Base-by-base conservation (phyloP, 1,140 invertebrate species). In the Drosophila saltans region DNA sequence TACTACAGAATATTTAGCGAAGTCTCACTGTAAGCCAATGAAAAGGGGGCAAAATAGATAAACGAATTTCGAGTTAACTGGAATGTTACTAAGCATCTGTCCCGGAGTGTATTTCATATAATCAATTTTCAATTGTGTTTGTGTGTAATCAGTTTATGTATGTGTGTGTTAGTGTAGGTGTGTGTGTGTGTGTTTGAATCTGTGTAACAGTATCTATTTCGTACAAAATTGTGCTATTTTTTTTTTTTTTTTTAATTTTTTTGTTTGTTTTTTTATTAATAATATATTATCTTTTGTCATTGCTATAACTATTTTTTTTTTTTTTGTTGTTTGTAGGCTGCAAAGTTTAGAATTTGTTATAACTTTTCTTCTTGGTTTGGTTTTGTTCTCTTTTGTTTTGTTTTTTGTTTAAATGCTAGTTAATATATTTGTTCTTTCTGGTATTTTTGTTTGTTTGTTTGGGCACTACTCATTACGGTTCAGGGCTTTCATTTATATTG, bases 381-480 rank as follows among this genome's bases (percentile, higher is more conserved):
- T 81, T 72, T 24, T 16, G 16, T 16, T 16, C 0, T 16, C 0
- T 16, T 16, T 16, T 16, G 16, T 16, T 16, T 16, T 16, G 16
- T 16, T 16, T 78, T 86, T 78, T 36, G 16, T 69, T 69, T 83
- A 88, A 88, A 83, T 89, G 84, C 83, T 88, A 83, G 59, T 71
- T 86, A 73, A 78, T 81, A 66, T 75, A 67, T 81, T 74, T 77
- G 11, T 57, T 71, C 59, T 75, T 69, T 57, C 16, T 58, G 55
- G 61, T 80, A 55, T 76, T 81, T 69, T 55, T 61, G 75, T 81
- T 70, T 78, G 16, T 16, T 72, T 65, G 66, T 81, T 72, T 86
- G 83, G 83, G 83, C 83, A 88, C 83, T 88, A 88, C 84, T 88
- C 78, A 88, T 88, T 88, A 70, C 83, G 84, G 80, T 88, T 88